A percentile compares a stretch with the other conserved stretches of the same genome.
phyloP scores from a whole-genome alignment of 1,140 invertebrate genomes.

The Drosophila busckii region DNA sequence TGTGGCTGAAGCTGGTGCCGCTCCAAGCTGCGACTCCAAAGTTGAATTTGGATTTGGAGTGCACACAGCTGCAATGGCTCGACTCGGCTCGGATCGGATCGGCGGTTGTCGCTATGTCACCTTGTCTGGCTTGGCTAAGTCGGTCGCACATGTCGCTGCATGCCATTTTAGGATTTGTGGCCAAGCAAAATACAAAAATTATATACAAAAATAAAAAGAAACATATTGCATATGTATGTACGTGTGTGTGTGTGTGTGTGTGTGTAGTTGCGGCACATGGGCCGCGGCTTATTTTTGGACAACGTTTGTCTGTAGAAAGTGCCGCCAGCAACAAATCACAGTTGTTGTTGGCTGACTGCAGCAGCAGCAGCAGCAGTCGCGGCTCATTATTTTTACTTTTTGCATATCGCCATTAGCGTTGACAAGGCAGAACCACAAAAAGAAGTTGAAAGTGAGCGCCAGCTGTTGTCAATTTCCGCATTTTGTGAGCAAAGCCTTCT shows the following conservation, averaged over 20 bases:
- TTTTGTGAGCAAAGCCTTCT: constrained; percentile 31
- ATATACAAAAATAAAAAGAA: constrained; percentile 27
- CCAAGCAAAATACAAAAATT: constrained; percentile 35
- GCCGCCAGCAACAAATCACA: constrained; percentile 56
- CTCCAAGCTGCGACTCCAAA: constrained; percentile 27
- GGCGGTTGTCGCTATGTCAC: constrained; percentile 45
- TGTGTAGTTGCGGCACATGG: constrained; percentile 56
- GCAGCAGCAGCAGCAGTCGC: constrained; percentile 46
- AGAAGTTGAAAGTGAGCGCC: constrained; percentile 66
- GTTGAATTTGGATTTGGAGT: constrained; percentile 20
- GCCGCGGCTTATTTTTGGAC: constrained; percentile 72
- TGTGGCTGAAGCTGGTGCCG: constrained; percentile 18
- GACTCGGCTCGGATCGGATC: too few relatives aligned
- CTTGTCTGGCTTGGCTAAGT: constrained; percentile 62
- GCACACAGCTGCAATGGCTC: constrained; percentile 33
- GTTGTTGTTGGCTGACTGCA: constrained; percentile 2
- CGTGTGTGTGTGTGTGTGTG: constrained; percentile 13
- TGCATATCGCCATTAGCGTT: constrained; percentile 72
- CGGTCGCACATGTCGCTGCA: constrained; percentile 72
- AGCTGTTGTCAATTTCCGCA: constrained; percentile 69
- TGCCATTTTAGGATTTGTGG: constrained; percentile 74
- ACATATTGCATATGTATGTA: constrained; percentile 3
- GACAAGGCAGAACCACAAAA: constrained; percentile 73
- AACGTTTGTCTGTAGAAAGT: constrained; percentile 62
- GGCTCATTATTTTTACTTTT: constrained; percentile 60